These are phyloP conservation scores for Anoura caudifer DNA, from an alignment of 2,113 vertebrate species.

Conservation along the genomic window DNA sequence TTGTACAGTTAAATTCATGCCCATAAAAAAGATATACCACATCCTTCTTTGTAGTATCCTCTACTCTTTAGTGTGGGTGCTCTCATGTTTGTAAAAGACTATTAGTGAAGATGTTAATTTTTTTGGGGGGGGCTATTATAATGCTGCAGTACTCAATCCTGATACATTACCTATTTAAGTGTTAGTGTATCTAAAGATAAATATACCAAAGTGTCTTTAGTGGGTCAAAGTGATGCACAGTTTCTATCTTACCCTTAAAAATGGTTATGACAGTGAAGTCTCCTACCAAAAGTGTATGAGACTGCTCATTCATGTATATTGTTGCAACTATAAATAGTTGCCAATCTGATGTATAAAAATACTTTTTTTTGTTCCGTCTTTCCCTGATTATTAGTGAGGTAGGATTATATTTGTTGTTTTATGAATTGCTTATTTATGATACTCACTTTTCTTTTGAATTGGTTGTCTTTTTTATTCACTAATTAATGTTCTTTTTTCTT, in stretches of 20 bases:
- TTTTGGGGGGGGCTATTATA: neutral
- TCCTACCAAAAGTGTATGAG: neutral
- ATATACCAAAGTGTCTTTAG: neutral
- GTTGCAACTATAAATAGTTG: neutral
- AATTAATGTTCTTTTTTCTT: neutral
- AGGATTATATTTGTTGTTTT: neutral
- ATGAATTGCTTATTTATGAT: neutral
- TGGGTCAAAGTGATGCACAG: neutral
- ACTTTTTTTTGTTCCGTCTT: neutral
- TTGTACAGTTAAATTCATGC: neutral
- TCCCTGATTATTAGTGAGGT: neutral
- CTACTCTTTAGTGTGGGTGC: neutral
- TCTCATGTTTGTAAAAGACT: neutral
- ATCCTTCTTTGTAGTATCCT: neutral
- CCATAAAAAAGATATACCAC: neutral
- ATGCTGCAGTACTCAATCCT: neutral
- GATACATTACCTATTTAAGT: neutral
- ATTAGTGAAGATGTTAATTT: neutral
- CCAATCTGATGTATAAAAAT: neutral
- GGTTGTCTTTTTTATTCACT: conserved; percentile 2
- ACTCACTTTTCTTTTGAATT: neutral
- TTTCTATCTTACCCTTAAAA: neutral
- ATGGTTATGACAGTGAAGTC: neutral
- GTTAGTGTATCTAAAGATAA: neutral
- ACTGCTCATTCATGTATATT: neutral